Evolutionary conservation across 1,140 invertebrate species (phyloP), one percentile per base, ranked within the genome.

Genomic region (Drosophila simulans): DNA sequence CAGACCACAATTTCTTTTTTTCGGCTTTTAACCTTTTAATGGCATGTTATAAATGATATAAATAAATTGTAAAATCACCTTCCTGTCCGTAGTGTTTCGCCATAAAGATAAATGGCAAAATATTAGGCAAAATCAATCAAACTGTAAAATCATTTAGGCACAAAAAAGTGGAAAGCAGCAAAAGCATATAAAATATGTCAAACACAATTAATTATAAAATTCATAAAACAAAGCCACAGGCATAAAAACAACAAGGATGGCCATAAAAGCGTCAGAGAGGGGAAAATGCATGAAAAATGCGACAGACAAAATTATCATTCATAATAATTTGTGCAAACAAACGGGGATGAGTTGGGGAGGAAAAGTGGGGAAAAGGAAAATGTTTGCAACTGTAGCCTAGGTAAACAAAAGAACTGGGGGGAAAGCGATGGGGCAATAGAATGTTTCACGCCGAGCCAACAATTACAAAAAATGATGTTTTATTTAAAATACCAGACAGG

Each of bases 381-480:
- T 68, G 59, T 65, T 68, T 68, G 64, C 64, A 68, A 68, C 64
- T 45, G 64, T 68, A 68, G 60, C 64, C 77, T 53, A 63, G 65
- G 64, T 74, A 46, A 64, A 64, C 64, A 74, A 46, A 71, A 17
- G 13, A 22, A 46, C 39, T 39, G 45, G 52, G 66, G 35, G 62
- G 15, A 20, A 27, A 8, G 45, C 37, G 66, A 70, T 70, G 48
- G 53, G 60, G 62, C 72, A 75, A 65, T 76, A 64, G 53, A 66
- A 72, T 72, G 69, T 46, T 72, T 73, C 69, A 72, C 69, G 20
- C 59, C 57, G 51, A 22, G 56, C 55, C 59, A 74, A 70, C 63
- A 83, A 85, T 90, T 88, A 88, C 60, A 83, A 73, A 78, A 78
- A 80, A 74, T 80, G 51, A 85, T 89, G 85, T 90, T 89, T 90